Base-by-base conservation (phyloP, 2,797 vertebrate species). In the Mus spretus region DNA sequence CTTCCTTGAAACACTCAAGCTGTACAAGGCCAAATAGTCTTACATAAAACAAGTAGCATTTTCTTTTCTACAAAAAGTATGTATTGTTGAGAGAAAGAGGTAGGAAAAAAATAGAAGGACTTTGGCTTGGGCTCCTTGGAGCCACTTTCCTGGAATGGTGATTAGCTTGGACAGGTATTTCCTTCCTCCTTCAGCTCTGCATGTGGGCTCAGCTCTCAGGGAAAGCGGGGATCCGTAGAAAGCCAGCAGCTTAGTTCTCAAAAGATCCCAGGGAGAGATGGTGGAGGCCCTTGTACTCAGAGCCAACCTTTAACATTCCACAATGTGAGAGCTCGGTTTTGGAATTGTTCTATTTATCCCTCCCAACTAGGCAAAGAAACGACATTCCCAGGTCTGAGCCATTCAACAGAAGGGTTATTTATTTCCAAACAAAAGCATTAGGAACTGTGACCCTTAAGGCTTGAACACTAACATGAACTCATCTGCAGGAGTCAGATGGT, bases 391-490 rank as follows among this genome's bases (percentile, higher is more conserved):
- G 93, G 74, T 81, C 67, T 82, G 83, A 57, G 85, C 78, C 95
- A 91, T 88, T 96, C 59, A 90, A 95, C 96, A 90, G 90, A 97
- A 96, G 97, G 85, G 67, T 96, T 97, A 98, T 98, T 97, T 97
- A 97, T 98, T 98, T 97, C 94, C 96, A 94, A 96, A 98, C 97
- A 98, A 98, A 97, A 94, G 96, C 96, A 96, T 98, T 97, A 95
- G 97, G 94, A 97, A 97, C 96, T 95, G 90, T 96, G 95, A 97
- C 96, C 87, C 94, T 96, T 94, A 93, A 93, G 87, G 22, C 61
- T 96, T 94, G 94, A 93, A 97, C 40, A 87, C 89, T 92, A 96
- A 90, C 78, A 93, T 96, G 95, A 97, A 97, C 87, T 97, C 96
- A 95, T 98, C 87, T 50, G 84, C 61, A 96, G 28, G 81, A 96